These are phyloP conservation scores for Tryphoninae sp. DNA, from an alignment of 2,888 invertebrate genomes.

Conservation along the genomic window DNA sequence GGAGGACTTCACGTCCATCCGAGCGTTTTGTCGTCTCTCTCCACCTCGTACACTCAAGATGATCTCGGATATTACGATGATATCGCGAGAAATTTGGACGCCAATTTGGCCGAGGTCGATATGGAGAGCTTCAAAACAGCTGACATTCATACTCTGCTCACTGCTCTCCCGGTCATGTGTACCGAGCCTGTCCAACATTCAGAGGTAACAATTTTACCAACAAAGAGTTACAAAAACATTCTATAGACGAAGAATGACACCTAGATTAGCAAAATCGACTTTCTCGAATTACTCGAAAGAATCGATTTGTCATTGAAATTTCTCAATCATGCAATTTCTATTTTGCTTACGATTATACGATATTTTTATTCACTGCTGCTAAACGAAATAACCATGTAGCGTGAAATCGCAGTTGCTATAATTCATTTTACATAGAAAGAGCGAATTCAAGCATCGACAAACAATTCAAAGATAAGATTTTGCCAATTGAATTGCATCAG, in stretches of 20 bases:
- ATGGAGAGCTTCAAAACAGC: conserved; percentile 97
- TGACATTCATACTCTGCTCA: conserved; percentile 93
- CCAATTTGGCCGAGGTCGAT: conserved; percentile 96
- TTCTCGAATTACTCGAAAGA: background rate
- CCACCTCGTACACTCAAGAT: conserved; percentile 90
- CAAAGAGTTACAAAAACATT: background rate
- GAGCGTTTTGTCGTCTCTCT: conserved; percentile 91
- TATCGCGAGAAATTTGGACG: conserved; percentile 93
- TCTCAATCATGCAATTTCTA: no score
- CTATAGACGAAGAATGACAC: background rate
- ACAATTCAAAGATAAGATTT: background rate
- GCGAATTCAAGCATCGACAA: no score
- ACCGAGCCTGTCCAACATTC: conserved; percentile 80
- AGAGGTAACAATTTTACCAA: conserved; percentile 71
- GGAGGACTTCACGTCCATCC: conserved; percentile 88
- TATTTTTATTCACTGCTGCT: conserved; percentile 20
- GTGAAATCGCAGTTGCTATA: no score
- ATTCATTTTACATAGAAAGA: no score
- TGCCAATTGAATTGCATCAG: background rate
- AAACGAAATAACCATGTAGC: background rate
- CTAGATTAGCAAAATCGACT: background rate
- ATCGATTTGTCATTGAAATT: no score
- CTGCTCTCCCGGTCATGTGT: conserved; percentile 88
- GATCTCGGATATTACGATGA: conserved; percentile 89
- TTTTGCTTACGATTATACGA: background rate